phyloP scores from a whole-genome alignment of 2,113 vertebrate genomes.

The Peromyscus californicus region DNA sequence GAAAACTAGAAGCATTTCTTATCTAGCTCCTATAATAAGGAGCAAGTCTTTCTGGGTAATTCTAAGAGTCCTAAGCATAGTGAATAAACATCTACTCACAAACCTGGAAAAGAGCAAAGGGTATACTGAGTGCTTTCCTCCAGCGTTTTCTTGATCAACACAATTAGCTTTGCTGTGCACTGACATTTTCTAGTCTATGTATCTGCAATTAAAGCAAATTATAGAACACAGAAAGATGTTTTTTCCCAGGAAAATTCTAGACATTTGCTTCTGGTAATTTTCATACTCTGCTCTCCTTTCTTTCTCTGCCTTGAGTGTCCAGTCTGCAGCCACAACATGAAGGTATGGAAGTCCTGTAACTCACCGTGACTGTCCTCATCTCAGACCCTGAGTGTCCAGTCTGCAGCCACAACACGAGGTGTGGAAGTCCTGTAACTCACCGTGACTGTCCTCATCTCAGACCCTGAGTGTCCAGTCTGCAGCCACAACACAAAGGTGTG shows the following conservation, averaged over 20 bases:
- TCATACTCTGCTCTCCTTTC: neutral
- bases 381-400: neutral
- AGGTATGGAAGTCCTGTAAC: neutral
- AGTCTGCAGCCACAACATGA: no score
- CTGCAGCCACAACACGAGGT: neutral
- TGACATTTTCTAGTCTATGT: neutral
- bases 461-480: neutral
- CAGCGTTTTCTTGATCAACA: neutral
- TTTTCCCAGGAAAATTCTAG: neutral
- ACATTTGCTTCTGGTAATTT: neutral
- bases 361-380: neutral
- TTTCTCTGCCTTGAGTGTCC: neutral
- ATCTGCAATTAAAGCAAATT: conserved; percentile 26
- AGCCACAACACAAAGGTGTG: neutral
- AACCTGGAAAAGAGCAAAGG: conserved; percentile 3
- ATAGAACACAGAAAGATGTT: conserved; percentile 55
- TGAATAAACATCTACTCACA: neutral
- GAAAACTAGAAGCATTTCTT: neutral
- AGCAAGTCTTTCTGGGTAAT: neutral
- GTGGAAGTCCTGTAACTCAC: no score
- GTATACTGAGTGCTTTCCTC: neutral
- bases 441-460: neutral
- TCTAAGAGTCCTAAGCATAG: neutral
- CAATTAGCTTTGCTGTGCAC: neutral
- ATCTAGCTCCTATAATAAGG: neutral